These are phyloP conservation scores for cat (Felis catus) DNA, from an alignment of 2,113 vertebrate genomes.

Conservation along the genomic window F.catus_Fca126_mat1.0 CM031418.1:103233001-103233500, in stretches of 20 bases:
- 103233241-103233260: neutral
- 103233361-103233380: constrained; percentile 36
- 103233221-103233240: constrained; percentile 34
- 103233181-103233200: constrained; percentile 36
- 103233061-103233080: constrained; percentile 32
- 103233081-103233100: neutral
- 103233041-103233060: constrained; percentile 44
- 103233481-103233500: neutral
- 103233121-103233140: constrained; percentile 59
- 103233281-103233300: neutral
- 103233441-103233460: neutral
- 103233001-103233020: constrained; percentile 29
- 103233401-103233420: neutral
- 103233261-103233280: constrained; percentile 8
- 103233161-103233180: constrained; percentile 22
- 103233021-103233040: constrained; percentile 30
- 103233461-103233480: neutral
- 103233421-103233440: constrained; percentile 23
- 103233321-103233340: constrained; percentile 10
- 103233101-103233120: constrained; percentile 43
- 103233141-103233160: neutral
- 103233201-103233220: neutral
- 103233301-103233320: neutral
- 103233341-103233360: neutral
- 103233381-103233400: neutral